Conservation (phyloP, 2,888 invertebrate genomes). For the Apodemia hepburni region DNA sequence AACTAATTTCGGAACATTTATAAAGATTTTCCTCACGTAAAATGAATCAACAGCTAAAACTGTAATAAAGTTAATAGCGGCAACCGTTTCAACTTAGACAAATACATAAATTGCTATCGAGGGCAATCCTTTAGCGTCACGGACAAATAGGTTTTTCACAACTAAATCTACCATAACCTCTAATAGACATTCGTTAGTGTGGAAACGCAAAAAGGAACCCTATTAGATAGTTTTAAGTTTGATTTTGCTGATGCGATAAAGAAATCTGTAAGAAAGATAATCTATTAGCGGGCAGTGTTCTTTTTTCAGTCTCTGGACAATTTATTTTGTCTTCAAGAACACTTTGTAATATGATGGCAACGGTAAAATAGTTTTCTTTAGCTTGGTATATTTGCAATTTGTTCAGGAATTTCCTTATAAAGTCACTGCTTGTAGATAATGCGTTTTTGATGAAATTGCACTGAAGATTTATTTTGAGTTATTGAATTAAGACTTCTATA, state of each 20-base stretch:
- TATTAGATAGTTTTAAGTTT: neutral
- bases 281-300: constrained; percentile 19
- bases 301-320: constrained; percentile 22
- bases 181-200: neutral
- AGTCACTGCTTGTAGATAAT: neutral
- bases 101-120: constrained; percentile 66
- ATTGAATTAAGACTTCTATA: too few relatives aligned
- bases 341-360: constrained; percentile 19
- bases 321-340: constrained; percentile 21
- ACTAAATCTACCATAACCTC: constrained; percentile 31
- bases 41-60: constrained; percentile 21
- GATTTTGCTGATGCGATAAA: neutral
- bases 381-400: constrained; percentile 16
- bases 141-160: constrained; percentile 42
- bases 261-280: constrained; percentile 21
- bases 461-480: neutral
- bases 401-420: constrained; percentile 17
- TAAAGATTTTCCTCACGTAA: constrained; percentile 17
- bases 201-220: neutral
- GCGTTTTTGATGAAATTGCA: neutral
- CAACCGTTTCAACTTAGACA: constrained; percentile 56
- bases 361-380: constrained; percentile 13
- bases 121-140: constrained; percentile 47
- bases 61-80: constrained; percentile 53
- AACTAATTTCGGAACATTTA: constrained; percentile 7